Evolutionary conservation across 2,113 vertebrate genomes (phyloP), one percentile per base, ranked within the genome.

Genomic region (Pollachius pollachius): DNA sequence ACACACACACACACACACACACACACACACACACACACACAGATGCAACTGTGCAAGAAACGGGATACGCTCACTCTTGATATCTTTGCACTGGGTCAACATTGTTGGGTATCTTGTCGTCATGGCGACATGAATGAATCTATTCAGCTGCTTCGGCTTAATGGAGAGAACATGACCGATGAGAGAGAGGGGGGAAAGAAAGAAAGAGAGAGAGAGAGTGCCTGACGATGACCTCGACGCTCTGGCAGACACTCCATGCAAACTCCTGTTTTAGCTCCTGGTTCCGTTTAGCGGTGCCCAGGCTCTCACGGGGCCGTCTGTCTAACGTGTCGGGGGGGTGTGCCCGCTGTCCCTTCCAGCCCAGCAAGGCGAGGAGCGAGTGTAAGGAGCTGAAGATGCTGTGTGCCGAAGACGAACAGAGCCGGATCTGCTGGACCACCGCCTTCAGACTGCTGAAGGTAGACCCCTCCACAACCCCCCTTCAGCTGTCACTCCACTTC

Each of bases 401-500:
- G 73, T 98, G 97, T 78, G 96, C 97, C 0, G 97, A 99, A 71
- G 97, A 99, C 1, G 97, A 99, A 63, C 97, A 97, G 87, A 94
- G 93, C 88, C 87, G 95, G 27, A 93, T 92, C 0, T 98, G 96
- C 91, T 99, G 97, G 97, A 95, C 98, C 92, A 98, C 95, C 0
- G 96, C 96, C 0, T 97, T 98, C 90, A 91, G 97, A 76, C 94
- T 99, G 27, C 90, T 99, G 74, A 99, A 99, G 94, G 97, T 99
- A 94, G 58, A 5, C 41, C 18, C 16, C 41, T 2, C 41, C 41
- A 9, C 41, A 5, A 7, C 41, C 41, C 37, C 4, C 41, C 7
- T 48, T 48, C 41, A 48, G 41, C 12, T 0, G 41, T 48, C 41
- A 48, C 41, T 11, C 12, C 7, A 9, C 37, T 41, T 11, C 11